These are phyloP conservation scores for Diadophis punctatus DNA, from an alignment of 2,113 vertebrate genomes.

Conservation along the genomic window DNA sequence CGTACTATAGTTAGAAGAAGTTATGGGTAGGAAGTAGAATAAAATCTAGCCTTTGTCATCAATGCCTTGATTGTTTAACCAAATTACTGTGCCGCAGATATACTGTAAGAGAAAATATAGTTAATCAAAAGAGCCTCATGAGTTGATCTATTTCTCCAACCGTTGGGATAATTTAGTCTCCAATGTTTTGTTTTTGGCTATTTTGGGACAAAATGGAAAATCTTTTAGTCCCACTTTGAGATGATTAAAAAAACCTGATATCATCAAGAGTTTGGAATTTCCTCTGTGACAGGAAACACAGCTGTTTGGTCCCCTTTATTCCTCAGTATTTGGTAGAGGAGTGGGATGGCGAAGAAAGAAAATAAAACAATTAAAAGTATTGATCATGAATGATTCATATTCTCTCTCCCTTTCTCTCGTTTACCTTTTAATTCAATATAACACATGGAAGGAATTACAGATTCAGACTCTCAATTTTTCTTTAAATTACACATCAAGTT, in stretches of 20 bases:
- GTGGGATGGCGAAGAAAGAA: neutral
- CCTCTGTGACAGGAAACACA: neutral
- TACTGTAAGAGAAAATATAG: neutral
- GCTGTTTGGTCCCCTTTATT: neutral
- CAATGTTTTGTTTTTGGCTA: neutral
- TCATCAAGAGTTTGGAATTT: slow-evolving; percentile 5
- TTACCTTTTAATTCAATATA: slow-evolving; percentile 44
- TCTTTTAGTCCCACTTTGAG: neutral
- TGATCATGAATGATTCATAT: neutral
- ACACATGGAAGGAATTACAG: slow-evolving; percentile 55
- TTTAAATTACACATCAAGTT: slow-evolving; percentile 46
- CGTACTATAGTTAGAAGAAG: neutral
- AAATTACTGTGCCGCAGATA: neutral
- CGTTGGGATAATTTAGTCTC: neutral
- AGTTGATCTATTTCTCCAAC: neutral
- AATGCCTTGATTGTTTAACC: neutral
- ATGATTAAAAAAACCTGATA: neutral
- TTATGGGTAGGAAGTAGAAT: neutral
- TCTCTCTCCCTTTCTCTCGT: neutral
- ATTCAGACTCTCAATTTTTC: slow-evolving; percentile 44
- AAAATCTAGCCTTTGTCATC: neutral
- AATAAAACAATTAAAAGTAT: neutral
- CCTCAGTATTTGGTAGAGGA: neutral
- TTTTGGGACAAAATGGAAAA: neutral
- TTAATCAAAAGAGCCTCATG: neutral